Base-by-base conservation (phyloP, 23 tunicate species). In the Pegea sp. region DNA sequence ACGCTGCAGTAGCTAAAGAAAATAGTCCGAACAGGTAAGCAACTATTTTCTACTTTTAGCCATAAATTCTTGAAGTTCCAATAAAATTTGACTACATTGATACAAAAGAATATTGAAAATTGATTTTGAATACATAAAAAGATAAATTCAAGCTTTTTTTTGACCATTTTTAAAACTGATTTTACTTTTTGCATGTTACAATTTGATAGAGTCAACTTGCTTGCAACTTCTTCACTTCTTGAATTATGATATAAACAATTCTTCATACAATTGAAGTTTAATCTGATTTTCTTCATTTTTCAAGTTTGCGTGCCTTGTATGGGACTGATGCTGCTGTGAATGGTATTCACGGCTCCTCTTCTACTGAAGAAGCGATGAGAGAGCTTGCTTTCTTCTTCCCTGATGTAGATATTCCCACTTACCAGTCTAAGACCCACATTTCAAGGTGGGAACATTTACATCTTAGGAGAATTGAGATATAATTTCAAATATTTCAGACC, bases 381-480 rank as follows among this genome's bases (percentile, higher is more conserved):
- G 96, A 87, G 53, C 65, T 87, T 13, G 89, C 70, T 24, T 87
- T 87, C 54, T 87, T 87, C 65, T 87, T 60, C 64, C 96, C 96
- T 24, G 71, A 70, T 23, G 69, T 53, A 49, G 60, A 60, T 46
- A 75, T 71, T 21, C 96, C 96, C 1, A 70, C 84, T 1, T 73
- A 57, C 54, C 67, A 24, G 5, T 57, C 30, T 8, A 38, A 38
- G 46, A 38, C 16, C 22, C 22, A 8, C 19, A 51, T 8, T 51
- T n/a, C 20, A 13, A 20, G 23, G 56, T 18, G 56, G 22, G 23
- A 51, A 51, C 56, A n/a, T 16, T 20, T 7, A 13, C 56, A 16
- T 16, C 22, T 16, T n/a, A n/a, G 16, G 46, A 8, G 46, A 38
- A 11, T 8, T 8, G 16, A 8, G 16, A 8, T 8, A 16, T 38